phyloP scores from a whole-genome alignment of 1,140 invertebrate species.

The Brachionus paranguensis region DNA sequence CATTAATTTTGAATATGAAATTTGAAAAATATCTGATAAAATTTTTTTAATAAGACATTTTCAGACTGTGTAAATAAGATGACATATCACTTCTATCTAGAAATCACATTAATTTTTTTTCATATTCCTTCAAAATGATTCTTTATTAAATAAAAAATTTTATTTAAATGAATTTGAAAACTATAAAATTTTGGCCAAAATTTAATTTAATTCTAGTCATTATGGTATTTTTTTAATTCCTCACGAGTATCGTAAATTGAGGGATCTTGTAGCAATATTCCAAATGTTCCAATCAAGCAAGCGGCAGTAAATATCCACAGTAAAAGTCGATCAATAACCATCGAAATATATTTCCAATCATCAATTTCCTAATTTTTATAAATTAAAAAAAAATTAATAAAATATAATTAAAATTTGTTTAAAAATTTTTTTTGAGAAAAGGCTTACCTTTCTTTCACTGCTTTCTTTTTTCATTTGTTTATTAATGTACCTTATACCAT shows the following conservation, averaged over 20 bases:
- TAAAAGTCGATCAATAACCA: conserved; percentile 95
- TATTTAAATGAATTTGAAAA: neutral
- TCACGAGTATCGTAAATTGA: conserved; percentile 38
- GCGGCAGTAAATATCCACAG: conserved; percentile 91
- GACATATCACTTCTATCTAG: too few species aligned
- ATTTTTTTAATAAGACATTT: too few species aligned
- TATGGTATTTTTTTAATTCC: neutral
- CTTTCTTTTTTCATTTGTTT: conserved; percentile 40
- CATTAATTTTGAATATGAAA: too few species aligned
- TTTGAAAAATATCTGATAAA: too few species aligned
- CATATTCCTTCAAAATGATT: too few species aligned
- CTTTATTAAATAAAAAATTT: neutral
- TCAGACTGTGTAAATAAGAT: too few species aligned
- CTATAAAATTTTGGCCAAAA: neutral
- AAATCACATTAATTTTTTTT: too few species aligned
- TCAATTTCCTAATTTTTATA: conserved; percentile 47
- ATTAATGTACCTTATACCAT: conserved; percentile 25
- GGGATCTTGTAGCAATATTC: conserved; percentile 88
- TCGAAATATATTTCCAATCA: conserved; percentile 98
- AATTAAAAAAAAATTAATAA: neutral
- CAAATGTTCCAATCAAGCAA: conserved; percentile 69
- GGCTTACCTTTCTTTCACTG: conserved; percentile 17
- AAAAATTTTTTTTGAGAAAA: neutral
- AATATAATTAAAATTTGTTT: too few species aligned
- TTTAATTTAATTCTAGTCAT: neutral